Base-by-base conservation (phyloP, 2,797 vertebrate genomes). In the Eulemur rubriventer region DNA sequence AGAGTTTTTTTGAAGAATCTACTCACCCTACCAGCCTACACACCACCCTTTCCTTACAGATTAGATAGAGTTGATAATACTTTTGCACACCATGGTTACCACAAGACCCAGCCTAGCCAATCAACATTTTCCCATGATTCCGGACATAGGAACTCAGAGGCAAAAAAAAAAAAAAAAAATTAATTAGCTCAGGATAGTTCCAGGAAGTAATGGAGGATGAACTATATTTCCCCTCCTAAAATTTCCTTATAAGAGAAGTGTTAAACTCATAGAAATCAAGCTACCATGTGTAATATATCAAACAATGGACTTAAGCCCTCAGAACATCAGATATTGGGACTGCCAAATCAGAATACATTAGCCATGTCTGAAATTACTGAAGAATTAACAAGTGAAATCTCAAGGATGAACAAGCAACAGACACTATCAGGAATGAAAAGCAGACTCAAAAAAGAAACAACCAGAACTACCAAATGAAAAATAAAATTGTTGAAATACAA, bases 171-270 rank as follows among this genome's bases (percentile, higher is more conserved):
- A 13, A 59, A 63, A 63, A 63, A n/a, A 65, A 17, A 26, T 41
- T 41, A 33, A 57, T 57, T 59, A 59, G 24, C 57, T 17, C 7
- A 67, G 33, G 17, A 67, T 67, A 35, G 33, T 63, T 65, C 35
- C 30, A 93, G 84, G 76, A 55, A 93, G 75, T 93, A 86, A 95
- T 86, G 7, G 76, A 48, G 7, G 30, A 52, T 33, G 69, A 91
- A 82, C 65, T 79, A 88, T 12, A 91, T 59, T 84, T 91, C 2
- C 43, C 30, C 41, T 94, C 52, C 65, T 89, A 93, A 79, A 61
- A 69, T 84, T 88, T 91, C 7, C 88, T 38, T 88, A 73, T 50
- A 85, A 87, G 89, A n/a, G 20, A 88, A 67, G 41, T 43, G 50
- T 8, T 24, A 63, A 84, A 79, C 24, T 94, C 18, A 78, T 35